Evolutionary conservation across 1,140 invertebrate species (phyloP).

Genomic region (Drosophila tropicalis): DNA sequence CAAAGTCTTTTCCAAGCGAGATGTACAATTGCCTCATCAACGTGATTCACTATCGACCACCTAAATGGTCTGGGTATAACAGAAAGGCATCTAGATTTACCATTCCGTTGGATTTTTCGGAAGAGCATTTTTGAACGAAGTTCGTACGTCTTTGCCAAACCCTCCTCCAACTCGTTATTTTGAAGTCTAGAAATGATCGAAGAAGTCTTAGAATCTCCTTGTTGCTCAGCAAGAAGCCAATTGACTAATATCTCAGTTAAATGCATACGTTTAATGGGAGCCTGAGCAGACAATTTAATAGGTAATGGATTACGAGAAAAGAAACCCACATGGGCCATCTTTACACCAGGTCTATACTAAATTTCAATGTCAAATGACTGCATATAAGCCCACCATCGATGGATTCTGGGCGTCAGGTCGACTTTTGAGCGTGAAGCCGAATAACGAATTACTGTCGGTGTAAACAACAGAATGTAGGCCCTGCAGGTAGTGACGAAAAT

Average conservation of each 20-base stretch:
- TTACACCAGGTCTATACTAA: too few species aligned
- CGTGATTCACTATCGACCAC: neutral
- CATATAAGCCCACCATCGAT: too few species aligned
- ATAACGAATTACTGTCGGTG: too few species aligned
- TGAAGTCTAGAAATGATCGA: neutral
- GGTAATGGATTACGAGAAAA: neutral
- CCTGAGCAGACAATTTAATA: neutral
- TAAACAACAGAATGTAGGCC: too few species aligned
- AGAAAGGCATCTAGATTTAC: neutral
- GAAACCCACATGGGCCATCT: too few species aligned
- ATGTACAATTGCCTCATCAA: constrained; percentile 1
- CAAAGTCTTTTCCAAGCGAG: neutral
- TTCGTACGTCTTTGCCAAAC: too few species aligned
- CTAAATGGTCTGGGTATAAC: neutral
- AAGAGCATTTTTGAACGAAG: neutral
- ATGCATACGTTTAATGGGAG: too few species aligned
- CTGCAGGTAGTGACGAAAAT: too few species aligned
- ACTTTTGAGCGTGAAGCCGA: too few species aligned
- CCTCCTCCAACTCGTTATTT: neutral
- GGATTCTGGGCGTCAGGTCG: too few species aligned
- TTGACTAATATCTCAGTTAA: neutral
- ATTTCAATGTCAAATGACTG: too few species aligned
- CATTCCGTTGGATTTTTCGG: neutral
- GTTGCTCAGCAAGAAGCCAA: constrained; percentile 8
- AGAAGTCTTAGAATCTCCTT: neutral